A percentile compares a stretch with the other conserved stretches of the same genome.
These are phyloP conservation scores for Ivindomyrus marchei DNA, from an alignment of 2,113 vertebrate species.

Conservation along the genomic window DNA sequence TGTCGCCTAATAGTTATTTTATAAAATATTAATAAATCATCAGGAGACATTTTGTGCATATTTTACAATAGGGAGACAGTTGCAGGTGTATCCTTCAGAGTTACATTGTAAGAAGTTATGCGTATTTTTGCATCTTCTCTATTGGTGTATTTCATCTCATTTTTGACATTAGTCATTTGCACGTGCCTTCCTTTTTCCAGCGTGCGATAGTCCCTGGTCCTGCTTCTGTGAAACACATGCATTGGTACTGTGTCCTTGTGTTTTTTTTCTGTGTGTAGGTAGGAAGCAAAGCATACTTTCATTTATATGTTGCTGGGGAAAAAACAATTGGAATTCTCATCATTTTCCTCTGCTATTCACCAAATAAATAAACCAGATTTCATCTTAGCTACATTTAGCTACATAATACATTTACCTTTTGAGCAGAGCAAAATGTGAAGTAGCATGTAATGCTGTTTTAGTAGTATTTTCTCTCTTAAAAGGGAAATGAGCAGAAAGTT, in stretches of 20 bases:
- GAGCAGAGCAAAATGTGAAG: not conserved
- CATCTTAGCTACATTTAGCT: not conserved
- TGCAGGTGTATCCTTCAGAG: not conserved
- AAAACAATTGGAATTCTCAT: not conserved
- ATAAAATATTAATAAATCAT: not conserved
- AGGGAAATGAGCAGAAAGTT: not conserved
- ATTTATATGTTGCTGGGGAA: not conserved
- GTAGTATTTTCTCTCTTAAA: conserved; percentile 1
- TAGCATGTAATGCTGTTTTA: not conserved
- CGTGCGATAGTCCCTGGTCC: not conserved
- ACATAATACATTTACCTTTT: not conserved
- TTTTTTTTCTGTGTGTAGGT: not conserved
- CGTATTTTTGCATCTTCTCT: not conserved
- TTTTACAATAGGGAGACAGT: not conserved
- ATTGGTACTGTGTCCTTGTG: not conserved
- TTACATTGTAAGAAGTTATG: not conserved
- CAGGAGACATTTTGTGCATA: not conserved
- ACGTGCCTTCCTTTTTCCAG: not conserved
- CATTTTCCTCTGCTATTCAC: not conserved
- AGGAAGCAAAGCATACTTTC: not conserved
- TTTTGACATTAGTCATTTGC: conserved; percentile 4
- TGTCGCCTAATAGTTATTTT: not conserved
- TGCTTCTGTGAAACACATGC: not conserved
- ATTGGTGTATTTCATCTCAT: not conserved
- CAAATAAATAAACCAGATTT: not conserved